Evolutionary conservation across 2,113 vertebrate genomes (phyloP).

Genomic region (Protomyctophum bolini): DNA sequence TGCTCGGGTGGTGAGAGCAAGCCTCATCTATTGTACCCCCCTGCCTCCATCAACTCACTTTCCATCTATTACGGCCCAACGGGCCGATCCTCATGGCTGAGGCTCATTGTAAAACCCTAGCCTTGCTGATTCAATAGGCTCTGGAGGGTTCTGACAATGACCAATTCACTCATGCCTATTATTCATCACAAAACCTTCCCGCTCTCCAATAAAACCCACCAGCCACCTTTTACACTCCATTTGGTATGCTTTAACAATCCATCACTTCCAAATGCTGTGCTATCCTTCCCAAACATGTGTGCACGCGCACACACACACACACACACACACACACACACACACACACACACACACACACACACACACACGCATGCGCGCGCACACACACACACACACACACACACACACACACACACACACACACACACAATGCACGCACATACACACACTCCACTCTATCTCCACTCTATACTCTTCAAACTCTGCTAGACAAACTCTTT

Average conservation of each 20-base stretch:
- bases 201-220: constrained; percentile 70
- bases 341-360: not conserved
- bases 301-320: too few species aligned
- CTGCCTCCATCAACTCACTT: constrained; percentile 73
- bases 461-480: constrained; percentile 48
- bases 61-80: constrained; percentile 70
- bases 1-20: constrained; percentile 48
- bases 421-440: constrained; percentile 26
- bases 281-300: constrained; percentile 25
- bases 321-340: not conserved
- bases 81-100: constrained; percentile 63
- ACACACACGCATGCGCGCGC: constrained; percentile 8
- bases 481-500: constrained; percentile 62
- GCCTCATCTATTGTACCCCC: constrained; percentile 61
- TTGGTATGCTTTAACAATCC: constrained; percentile 73
- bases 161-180: constrained; percentile 74
- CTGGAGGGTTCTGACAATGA: constrained; percentile 74
- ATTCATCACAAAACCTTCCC: constrained; percentile 76
- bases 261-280: constrained; percentile 66
- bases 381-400: constrained; percentile 33
- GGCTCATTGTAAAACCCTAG: constrained; percentile 66
- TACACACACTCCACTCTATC: constrained; percentile 15
- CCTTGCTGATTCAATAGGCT: constrained; percentile 70
- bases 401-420: constrained; percentile 31
- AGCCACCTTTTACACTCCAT: constrained; percentile 67